Evolutionary conservation across 2,797 vertebrate genomes (phyloP).

Genomic region (Lacerta agilis): DNA sequence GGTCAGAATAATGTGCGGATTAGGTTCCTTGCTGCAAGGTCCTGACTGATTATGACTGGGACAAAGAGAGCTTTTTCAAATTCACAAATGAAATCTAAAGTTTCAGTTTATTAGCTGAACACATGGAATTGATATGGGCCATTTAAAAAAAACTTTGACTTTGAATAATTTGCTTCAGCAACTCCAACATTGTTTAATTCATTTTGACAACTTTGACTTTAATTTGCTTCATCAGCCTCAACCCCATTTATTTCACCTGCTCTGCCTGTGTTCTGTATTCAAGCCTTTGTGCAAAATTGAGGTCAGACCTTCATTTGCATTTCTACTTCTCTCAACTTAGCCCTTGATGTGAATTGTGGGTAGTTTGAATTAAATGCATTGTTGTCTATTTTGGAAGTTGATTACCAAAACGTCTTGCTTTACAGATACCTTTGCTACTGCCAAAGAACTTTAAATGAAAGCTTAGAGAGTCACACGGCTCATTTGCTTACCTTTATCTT

Average conservation of each 20-base stretch:
- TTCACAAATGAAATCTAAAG: slow-evolving; percentile 1
- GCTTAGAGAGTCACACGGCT: slow-evolving; percentile 34
- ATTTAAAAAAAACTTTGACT: slow-evolving; percentile 8
- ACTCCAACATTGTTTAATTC: slow-evolving; percentile 33
- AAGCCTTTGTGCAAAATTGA: slow-evolving; percentile 34
- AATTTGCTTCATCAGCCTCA: slow-evolving; percentile 39
- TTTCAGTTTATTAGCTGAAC: background rate
- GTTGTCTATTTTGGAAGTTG: slow-evolving; percentile 9
- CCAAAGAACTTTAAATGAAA: slow-evolving; percentile 38
- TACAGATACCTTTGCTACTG: slow-evolving; percentile 18
- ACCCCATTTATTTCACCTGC: slow-evolving; percentile 38
- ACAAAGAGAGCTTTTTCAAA: background rate
- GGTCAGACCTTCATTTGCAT: slow-evolving; percentile 33
- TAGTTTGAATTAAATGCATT: background rate
- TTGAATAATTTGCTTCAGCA: slow-evolving; percentile 31
- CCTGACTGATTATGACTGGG: background rate
- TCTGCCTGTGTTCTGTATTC: slow-evolving; percentile 12
- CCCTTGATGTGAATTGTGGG: background rate
- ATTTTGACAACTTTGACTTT: slow-evolving; percentile 44
- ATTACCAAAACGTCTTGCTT: slow-evolving; percentile 23
- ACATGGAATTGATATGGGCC: slow-evolving; percentile 3
- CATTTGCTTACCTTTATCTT: slow-evolving; percentile 45
- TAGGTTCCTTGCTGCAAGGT: background rate
- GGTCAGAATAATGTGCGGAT: background rate
- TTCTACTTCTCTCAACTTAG: slow-evolving; percentile 10